Conservation (phyloP, 2,797 vertebrate species). For the Myripristis jacobus region DNA sequence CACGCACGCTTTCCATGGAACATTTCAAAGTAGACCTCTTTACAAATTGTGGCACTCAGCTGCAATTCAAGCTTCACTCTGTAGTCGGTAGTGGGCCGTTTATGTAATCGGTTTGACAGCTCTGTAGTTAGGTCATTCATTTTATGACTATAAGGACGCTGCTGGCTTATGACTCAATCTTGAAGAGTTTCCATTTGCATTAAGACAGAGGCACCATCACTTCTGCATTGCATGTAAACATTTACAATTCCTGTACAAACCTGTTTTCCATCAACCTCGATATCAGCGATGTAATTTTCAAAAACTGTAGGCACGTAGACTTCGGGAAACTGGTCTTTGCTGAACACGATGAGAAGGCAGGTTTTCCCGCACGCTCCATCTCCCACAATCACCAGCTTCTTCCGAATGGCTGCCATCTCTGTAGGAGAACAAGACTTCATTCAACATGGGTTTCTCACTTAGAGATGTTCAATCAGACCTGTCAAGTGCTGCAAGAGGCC, state of each 20-base stretch:
- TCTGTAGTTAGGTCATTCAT: too few relatives aligned
- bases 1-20: not conserved
- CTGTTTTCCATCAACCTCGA: constrained; percentile 97
- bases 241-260: constrained; percentile 73
- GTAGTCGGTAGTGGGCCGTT: not conserved
- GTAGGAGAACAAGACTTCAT: constrained; percentile 50
- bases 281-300: constrained; percentile 99
- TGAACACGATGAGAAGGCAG: constrained; percentile 97
- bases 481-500: not conserved
- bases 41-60: not conserved
- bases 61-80: not conserved
- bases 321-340: constrained; percentile 98
- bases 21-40: not conserved
- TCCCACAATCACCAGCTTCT: constrained; percentile 98
- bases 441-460: constrained; percentile 11
- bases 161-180: not conserved
- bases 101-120: too few relatives aligned
- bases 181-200: not conserved
- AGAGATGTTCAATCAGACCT: not conserved
- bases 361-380: constrained; percentile 98
- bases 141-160: not conserved
- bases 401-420: constrained; percentile 96
- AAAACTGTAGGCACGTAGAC: constrained; percentile 98
- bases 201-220: not conserved
- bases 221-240: not conserved